A percentile compares a stretch with the other conserved stretches of the same genome.
phyloP scores from a whole-genome alignment of 2,888 invertebrate genomes.

The Andrena minutula region DNA sequence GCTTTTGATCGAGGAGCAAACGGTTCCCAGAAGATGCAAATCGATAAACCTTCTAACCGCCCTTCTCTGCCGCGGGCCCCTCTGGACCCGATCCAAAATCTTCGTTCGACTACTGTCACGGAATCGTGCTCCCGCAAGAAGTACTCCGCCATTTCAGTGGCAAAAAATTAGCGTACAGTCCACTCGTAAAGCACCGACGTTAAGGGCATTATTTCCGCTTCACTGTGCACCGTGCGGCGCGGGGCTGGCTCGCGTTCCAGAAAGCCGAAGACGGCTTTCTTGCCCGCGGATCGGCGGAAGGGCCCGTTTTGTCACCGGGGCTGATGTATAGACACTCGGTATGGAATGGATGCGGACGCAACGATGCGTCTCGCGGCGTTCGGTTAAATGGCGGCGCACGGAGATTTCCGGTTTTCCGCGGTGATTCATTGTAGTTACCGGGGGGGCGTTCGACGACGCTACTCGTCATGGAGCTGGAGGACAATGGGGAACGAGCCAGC shows the following conservation, averaged over 20 bases:
- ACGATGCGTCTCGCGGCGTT: conserved; percentile 25
- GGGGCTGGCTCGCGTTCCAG: background rate
- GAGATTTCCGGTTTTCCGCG: conserved; percentile 48
- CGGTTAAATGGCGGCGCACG: conserved; percentile 40
- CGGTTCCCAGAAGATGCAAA: background rate
- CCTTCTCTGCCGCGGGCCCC: background rate
- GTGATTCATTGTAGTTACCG: conserved; percentile 59
- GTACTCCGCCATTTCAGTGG: background rate
- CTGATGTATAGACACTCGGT: background rate
- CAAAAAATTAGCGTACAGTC: conserved; percentile 30
- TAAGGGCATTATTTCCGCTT: conserved; percentile 14
- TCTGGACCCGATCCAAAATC: conserved; percentile 5
- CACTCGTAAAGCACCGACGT: background rate
- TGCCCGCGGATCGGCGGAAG: background rate
- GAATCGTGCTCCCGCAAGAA: conserved; percentile 2
- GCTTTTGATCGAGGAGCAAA: conserved; percentile 16
- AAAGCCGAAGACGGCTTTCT: conserved; percentile 13
- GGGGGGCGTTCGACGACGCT: conserved; percentile 51
- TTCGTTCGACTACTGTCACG: background rate
- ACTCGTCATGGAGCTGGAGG: conserved; percentile 55
- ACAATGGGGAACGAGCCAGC: conserved; percentile 62
- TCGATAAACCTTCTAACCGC: background rate
- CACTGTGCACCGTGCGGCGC: background rate
- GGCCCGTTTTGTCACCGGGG: conserved; percentile 18
- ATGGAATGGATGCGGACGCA: conserved; percentile 17